Conservation (phyloP, 2,797 vertebrate genomes). For the Chrosomus eos region DNA sequence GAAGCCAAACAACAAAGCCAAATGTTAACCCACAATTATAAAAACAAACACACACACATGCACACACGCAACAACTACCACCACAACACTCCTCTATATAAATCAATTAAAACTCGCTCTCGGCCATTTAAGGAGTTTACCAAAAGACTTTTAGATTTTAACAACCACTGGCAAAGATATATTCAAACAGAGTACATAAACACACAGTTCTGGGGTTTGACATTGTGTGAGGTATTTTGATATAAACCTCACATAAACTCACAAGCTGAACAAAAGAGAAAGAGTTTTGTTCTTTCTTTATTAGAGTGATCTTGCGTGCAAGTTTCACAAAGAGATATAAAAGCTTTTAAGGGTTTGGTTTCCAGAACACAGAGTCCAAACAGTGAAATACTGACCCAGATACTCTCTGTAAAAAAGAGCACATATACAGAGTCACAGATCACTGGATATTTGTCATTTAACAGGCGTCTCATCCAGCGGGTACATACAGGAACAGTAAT, state of each 20-base stretch:
- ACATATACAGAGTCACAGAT: not conserved
- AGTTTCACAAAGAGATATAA: constrained; percentile 31
- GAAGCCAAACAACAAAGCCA: constrained; percentile 40
- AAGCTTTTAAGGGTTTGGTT: constrained; percentile 30
- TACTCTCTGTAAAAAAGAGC: not conserved
- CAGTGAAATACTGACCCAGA: constrained; percentile 9
- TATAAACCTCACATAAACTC: constrained; percentile 26
- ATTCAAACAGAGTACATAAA: not conserved
- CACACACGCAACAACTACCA: constrained; percentile 16
- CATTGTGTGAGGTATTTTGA: constrained; percentile 24
- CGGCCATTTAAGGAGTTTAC: constrained; percentile 7
- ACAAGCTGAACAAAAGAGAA: not conserved
- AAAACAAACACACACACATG: constrained; percentile 15
- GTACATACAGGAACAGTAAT: not conserved
- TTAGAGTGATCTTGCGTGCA: constrained; percentile 25
- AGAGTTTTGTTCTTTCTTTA: constrained; percentile 24
- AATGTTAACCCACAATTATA: constrained; percentile 42
- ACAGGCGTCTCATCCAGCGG: not conserved
- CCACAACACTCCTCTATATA: not conserved
- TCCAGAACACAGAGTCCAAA: constrained; percentile 27
- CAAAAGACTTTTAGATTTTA: not conserved
- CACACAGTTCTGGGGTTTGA: not conserved
- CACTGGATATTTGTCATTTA: constrained; percentile 16
- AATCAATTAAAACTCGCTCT: constrained; percentile 16
- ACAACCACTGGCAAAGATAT: constrained; percentile 28